Percentiles rank a stretch among this genome's conserved stretches.
Conservation (phyloP, 2,888 invertebrate species). For the Calliphora vomitoria region DNA sequence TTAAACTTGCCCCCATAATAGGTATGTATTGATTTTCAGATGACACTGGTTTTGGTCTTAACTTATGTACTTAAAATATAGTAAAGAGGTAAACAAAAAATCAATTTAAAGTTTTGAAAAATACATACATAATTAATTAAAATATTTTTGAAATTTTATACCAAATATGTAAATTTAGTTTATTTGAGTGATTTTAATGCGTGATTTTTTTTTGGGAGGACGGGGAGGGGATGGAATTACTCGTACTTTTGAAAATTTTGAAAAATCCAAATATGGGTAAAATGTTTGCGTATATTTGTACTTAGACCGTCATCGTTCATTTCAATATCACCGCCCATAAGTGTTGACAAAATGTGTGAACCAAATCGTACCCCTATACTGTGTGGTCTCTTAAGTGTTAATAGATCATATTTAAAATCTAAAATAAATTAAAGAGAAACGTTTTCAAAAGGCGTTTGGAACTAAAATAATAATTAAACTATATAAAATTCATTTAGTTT, state of each 20-base stretch:
- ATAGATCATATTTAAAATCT: slow-evolving; percentile 43
- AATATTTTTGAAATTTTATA: neutral
- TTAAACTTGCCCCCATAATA: slow-evolving; percentile 3
- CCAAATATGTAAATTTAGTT: neutral
- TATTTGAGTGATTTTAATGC: too few relatives aligned
- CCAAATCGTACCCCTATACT: slow-evolving; percentile 52
- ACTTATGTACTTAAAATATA: slow-evolving; percentile 13
- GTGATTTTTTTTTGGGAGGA: too few relatives aligned
- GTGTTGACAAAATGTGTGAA: neutral
- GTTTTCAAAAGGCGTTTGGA: neutral
- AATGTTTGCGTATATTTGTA: slow-evolving; percentile 38
- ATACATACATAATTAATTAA: neutral
- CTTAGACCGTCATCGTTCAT: neutral
- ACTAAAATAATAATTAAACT: neutral
- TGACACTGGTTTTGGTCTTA: neutral
- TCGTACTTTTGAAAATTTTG: slow-evolving; percentile 47
- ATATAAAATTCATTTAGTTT: too few relatives aligned
- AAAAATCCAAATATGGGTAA: slow-evolving; percentile 52
- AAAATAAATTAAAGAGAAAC: slow-evolving; percentile 33
- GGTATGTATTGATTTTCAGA: neutral
- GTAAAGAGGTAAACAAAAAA: neutral
- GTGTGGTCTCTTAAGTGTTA: slow-evolving; percentile 31
- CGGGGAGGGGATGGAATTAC: too few relatives aligned
- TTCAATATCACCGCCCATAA: slow-evolving; percentile 9
- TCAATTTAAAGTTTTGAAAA: neutral